Percentiles rank a stretch among this genome's conserved stretches.
Conservation (phyloP, 1,140 invertebrate species). For the Acromyrmex charruanus region DNA sequence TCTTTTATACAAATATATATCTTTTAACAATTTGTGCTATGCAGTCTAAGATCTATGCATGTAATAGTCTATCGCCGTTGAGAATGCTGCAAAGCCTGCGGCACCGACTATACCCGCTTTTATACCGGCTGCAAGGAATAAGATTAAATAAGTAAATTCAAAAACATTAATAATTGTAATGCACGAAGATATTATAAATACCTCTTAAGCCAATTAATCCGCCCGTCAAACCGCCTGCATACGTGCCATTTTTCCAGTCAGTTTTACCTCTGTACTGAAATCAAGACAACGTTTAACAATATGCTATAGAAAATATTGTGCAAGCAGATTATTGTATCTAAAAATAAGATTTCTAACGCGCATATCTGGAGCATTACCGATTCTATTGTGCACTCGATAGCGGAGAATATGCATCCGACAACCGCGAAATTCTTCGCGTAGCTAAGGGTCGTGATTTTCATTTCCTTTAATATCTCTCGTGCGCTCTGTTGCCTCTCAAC, state of each 20-base stretch:
- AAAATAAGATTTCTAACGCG: conserved; percentile 24
- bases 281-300: conserved; percentile 28
- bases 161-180: background rate
- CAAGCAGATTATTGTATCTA: conserved; percentile 5
- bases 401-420: conserved; percentile 96
- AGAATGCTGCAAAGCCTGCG: conserved; percentile 98
- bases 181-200: conserved; percentile 79
- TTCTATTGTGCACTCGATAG: conserved; percentile 97
- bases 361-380: conserved; percentile 87
- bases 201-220: conserved; percentile 98
- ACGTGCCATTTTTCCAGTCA: conserved; percentile 98
- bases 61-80: conserved; percentile 97
- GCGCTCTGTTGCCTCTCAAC: conserved; percentile 94
- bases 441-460: conserved; percentile 95
- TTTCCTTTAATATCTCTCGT: conserved; percentile 94
- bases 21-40: conserved; percentile 63
- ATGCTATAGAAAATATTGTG: background rate
- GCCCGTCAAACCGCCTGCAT: conserved; percentile 97
- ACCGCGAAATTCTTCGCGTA: conserved; percentile 99
- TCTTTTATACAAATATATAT: conserved; percentile 78
- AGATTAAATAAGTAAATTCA: conserved; percentile 13
- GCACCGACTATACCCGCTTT: conserved; percentile 97
- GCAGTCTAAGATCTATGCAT: conserved; percentile 88
- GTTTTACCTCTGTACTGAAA: conserved; percentile 95
- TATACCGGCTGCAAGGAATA: conserved; percentile 91